Percentiles rank a stretch among this genome's conserved stretches.
Evolutionary conservation across 2,888 invertebrate genomes (phyloP).

Genomic region (Torymus texanus): DNA sequence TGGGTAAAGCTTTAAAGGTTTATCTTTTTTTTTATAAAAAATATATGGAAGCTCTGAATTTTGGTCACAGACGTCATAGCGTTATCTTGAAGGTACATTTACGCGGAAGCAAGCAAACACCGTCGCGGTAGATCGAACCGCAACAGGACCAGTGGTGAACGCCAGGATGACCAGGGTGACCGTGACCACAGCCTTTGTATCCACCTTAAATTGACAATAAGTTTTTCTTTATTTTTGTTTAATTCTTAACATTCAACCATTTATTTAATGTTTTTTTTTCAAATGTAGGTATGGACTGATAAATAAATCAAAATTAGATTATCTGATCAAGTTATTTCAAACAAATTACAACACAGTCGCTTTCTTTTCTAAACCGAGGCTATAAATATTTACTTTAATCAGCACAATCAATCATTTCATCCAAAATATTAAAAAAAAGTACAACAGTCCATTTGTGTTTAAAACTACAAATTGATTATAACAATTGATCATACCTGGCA

Average conservation of each 20-base stretch:
- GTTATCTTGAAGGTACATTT: slow-evolving; percentile 63
- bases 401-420: too few species aligned
- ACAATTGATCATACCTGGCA: slow-evolving; percentile 79
- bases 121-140: slow-evolving; percentile 75
- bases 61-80: slow-evolving; percentile 53
- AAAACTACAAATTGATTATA: slow-evolving; percentile 32
- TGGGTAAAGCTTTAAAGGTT: slow-evolving; percentile 20
- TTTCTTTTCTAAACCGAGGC: too few species aligned
- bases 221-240: too few species aligned
- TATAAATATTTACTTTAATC: too few species aligned
- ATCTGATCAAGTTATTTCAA: too few species aligned
- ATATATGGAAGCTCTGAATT: slow-evolving; percentile 53
- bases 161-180: slow-evolving; percentile 88
- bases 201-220: slow-evolving; percentile 66
- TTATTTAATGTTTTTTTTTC: too few species aligned
- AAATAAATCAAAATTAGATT: too few species aligned
- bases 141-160: slow-evolving; percentile 90
- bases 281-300: too few species aligned
- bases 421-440: too few species aligned
- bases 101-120: slow-evolving; percentile 63
- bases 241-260: too few species aligned
- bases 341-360: too few species aligned
- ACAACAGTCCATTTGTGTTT: slow-evolving; percentile 14
- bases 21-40: slow-evolving; percentile 43
- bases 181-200: slow-evolving; percentile 85